A percentile compares a stretch with the other conserved stretches of the same genome.
phyloP scores from a whole-genome alignment of 92 coral and sea anemone genomes.

The Phenganax subtilis region DNA sequence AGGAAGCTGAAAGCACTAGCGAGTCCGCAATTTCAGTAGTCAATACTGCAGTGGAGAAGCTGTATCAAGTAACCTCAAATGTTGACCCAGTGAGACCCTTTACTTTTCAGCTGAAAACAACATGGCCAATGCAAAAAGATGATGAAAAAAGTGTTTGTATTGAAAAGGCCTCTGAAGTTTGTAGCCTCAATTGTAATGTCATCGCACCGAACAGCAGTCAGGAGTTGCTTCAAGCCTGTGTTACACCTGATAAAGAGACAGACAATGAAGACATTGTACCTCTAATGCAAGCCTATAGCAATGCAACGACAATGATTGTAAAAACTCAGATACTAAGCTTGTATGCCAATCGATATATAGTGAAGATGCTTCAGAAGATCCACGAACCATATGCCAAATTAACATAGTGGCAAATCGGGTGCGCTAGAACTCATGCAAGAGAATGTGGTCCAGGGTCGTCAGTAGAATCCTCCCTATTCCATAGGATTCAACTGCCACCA shows the following conservation, averaged over 20 bases:
- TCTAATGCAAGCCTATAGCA: constrained; percentile 53
- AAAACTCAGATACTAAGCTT: constrained; percentile 57
- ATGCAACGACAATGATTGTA: constrained; percentile 47
- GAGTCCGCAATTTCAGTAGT: constrained; percentile 44
- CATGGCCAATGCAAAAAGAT: constrained; percentile 54
- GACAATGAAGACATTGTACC: constrained; percentile 40
- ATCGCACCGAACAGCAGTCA: constrained; percentile 63
- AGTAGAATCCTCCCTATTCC: constrained; percentile 42
- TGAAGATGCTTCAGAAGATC: constrained; percentile 49
- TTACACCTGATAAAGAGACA: constrained; percentile 20
- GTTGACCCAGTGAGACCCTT: constrained; percentile 46
- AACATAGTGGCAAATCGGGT: constrained; percentile 58
- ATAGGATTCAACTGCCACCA: constrained; percentile 53
- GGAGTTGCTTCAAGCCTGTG: constrained; percentile 52
- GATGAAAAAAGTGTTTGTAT: constrained; percentile 58
- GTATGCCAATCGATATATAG: constrained; percentile 55
- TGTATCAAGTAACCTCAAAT: constrained; percentile 31
- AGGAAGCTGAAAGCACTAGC: neutral
- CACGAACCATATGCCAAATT: constrained; percentile 57
- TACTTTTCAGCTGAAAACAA: constrained; percentile 46
- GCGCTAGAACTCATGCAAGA: constrained; percentile 53
- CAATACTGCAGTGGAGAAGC: constrained; percentile 51
- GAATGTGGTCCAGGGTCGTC: constrained; percentile 50
- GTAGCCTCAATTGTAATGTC: constrained; percentile 54
- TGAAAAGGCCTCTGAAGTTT: constrained; percentile 61